Evolutionary conservation across 2,888 invertebrate species (phyloP), one percentile per base, ranked within the genome.

Genomic region (Lycaena phlaeas): DNA sequence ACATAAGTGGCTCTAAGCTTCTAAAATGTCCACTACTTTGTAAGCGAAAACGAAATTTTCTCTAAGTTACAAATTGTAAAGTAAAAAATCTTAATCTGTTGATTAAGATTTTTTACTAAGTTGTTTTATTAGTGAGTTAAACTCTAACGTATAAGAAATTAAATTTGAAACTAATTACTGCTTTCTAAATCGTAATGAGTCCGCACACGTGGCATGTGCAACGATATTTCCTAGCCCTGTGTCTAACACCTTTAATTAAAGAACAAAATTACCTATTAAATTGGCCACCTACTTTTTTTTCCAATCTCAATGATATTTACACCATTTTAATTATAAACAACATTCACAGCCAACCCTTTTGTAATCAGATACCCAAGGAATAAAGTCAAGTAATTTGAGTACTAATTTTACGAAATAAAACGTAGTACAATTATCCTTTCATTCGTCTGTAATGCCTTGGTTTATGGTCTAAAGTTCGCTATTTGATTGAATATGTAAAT

Each of bases 331-430:
- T 72, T 68, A 45, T 42, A 61, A 30, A 12, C 29, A 38, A 38
- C 28, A n/a, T n/a, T n/a, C n/a, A n/a, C n/a, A 22, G 2, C 22
- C 22, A 18, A 15, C 29, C 61, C 66, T 64, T 55, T 61, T 67
- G 73, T 64, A 74, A 70, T 61, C 58, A 54, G 67, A 71, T 61
- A 70, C 66, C 56, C 55, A 51, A 53, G 61, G 54, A 61, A 61
- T 58, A 49, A 57, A 75, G 74, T 76, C 75, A 75, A 75, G 75
- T 74, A 76, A 75, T 71, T 66, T 59, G 75, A 76, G 75, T 68
- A 74, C 74, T 74, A 71, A 59, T 61, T 56, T 68, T 68, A 64
- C 39, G 39, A 52, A 52, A 61, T 59, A 36, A 47, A 50, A 47
- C 46, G 44, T 48, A 48, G 56, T 54, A 55, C 48, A 47, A 42